Evolutionary conservation across 2,113 vertebrate genomes (phyloP).

Genomic region (Otolemur garnettii): DNA sequence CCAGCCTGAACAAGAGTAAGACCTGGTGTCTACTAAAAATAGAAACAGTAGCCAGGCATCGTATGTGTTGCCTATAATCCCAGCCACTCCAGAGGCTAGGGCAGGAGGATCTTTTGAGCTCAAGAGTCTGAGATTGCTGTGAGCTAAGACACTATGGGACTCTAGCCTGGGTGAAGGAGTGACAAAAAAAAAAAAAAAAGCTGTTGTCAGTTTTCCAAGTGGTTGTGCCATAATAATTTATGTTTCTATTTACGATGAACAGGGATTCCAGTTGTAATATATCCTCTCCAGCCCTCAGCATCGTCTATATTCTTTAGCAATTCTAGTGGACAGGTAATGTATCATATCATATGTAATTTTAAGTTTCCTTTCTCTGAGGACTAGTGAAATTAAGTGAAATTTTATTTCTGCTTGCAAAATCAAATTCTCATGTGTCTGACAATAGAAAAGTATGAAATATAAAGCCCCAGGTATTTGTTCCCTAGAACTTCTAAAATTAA

Average conservation of each 20-base stretch:
- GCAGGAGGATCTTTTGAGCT: too few relatives aligned
- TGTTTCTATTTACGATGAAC: not conserved
- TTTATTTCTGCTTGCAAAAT: not conserved
- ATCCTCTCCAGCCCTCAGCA: not conserved
- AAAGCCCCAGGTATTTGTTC: not conserved
- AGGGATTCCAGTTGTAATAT: not conserved
- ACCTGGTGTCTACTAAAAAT: too few relatives aligned
- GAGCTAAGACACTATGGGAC: too few relatives aligned
- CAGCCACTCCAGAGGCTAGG: too few relatives aligned
- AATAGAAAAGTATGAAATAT: not conserved
- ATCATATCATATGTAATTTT: not conserved
- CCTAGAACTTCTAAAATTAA: not conserved
- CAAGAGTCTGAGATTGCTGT: too few relatives aligned
- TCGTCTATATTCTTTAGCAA: not conserved
- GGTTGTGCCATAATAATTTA: not conserved
- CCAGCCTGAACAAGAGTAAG: too few relatives aligned
- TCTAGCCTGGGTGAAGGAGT: too few relatives aligned
- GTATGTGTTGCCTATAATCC: too few relatives aligned
- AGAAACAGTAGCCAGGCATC: too few relatives aligned
- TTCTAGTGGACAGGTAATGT: not conserved
- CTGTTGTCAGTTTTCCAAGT: not conserved
- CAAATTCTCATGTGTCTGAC: conserved; percentile 18
- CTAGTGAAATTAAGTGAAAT: not conserved
- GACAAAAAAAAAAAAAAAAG: too few relatives aligned
- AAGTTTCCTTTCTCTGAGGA: not conserved